A percentile compares a stretch with the other conserved stretches of the same genome.
These are phyloP conservation scores for Mus pahari DNA, from an alignment of 2,113 vertebrate species.

Conservation along the genomic window DNA sequence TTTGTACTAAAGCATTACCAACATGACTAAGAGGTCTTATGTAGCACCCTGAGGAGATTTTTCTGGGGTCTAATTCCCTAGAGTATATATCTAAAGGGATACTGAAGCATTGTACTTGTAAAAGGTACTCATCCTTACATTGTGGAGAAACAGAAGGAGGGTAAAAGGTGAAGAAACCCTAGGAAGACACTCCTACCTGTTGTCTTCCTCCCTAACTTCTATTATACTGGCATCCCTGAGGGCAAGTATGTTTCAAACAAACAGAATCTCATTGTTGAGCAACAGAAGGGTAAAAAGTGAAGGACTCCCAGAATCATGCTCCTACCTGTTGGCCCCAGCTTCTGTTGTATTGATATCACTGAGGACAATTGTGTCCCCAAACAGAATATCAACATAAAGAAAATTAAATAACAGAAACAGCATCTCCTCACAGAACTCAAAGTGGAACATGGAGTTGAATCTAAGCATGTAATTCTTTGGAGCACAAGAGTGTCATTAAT, in stretches of 20 bases:
- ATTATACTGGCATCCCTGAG: neutral
- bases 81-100: neutral
- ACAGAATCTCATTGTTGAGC: neutral
- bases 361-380: conserved; percentile 12
- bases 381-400: neutral
- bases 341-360: neutral
- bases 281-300: neutral
- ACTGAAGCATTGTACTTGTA: neutral
- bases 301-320: neutral
- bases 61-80: neutral
- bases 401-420: neutral
- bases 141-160: neutral
- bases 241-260: conserved; percentile 6
- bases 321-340: neutral
- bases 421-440: neutral
- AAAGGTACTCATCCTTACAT: neutral
- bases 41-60: neutral
- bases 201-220: neutral
- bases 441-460: neutral
- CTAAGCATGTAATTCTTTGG: neutral
- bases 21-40: neutral
- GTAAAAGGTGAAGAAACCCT: neutral
- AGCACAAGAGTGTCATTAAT: neutral
- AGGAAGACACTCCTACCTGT: neutral
- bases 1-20: neutral